Conservation (phyloP, 1,140 invertebrate species). For the Drosophila tsacasi region DNA sequence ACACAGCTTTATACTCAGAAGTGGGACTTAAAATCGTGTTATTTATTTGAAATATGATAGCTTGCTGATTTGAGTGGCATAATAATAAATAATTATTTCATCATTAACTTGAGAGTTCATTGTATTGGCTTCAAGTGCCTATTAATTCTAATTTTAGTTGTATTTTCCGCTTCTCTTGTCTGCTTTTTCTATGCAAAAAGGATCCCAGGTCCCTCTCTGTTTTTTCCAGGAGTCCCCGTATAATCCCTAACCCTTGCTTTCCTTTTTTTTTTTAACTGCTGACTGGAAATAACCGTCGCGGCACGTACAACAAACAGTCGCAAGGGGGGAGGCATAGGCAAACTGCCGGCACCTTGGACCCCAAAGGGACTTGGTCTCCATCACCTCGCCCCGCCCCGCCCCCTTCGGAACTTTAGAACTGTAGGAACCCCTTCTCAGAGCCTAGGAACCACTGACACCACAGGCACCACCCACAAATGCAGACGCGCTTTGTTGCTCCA, state of each 20-base stretch:
- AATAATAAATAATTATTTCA: constrained; percentile 2
- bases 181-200: constrained; percentile 6
- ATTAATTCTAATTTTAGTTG: constrained; percentile 20
- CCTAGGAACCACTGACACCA: constrained; percentile 10
- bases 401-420: constrained; percentile 5
- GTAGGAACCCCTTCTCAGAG: constrained; percentile 4
- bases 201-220: not conserved
- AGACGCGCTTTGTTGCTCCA: constrained; percentile 63
- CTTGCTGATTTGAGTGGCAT: not conserved
- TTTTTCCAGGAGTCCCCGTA: not conserved
- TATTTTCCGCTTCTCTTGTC: not conserved
- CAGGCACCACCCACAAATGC: constrained; percentile 72
- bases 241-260: not conserved
- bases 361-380: constrained; percentile 23
- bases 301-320: constrained; percentile 55
- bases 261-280: constrained; percentile 9
- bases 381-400: not conserved
- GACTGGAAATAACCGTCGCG: constrained; percentile 42
- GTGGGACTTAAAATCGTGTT: not conserved
- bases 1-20: constrained; percentile 15
- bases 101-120: not conserved
- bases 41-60: not conserved
- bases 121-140: not conserved
- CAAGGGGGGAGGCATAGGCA: constrained; percentile 28
- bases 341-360: constrained; percentile 46